These are phyloP conservation scores for Halesus radiatus DNA, from an alignment of 1,140 invertebrate genomes.

Conservation along the genomic window DNA sequence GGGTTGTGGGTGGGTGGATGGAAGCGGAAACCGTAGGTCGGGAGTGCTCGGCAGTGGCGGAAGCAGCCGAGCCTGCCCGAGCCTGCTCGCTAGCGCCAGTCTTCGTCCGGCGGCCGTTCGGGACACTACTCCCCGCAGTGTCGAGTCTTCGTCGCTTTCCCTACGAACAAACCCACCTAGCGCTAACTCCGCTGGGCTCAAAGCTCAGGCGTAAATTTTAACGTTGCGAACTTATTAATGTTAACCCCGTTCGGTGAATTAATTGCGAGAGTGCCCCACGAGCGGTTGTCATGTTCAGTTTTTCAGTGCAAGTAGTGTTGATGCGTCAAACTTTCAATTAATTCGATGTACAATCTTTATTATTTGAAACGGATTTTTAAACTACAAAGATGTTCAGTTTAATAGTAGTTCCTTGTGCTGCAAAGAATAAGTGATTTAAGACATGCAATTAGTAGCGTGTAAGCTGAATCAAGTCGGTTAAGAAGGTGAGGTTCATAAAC, in stretches of 20 bases:
- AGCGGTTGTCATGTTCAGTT: neutral
- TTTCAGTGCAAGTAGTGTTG: neutral
- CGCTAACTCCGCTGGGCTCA: neutral
- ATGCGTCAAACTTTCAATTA: neutral
- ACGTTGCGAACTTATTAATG: conserved; percentile 27
- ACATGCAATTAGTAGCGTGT: neutral
- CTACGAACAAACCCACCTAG: neutral
- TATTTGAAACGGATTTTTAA: too few relatives aligned
- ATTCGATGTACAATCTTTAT: too few relatives aligned
- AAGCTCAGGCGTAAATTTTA: conserved; percentile 1
- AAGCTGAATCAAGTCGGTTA: too few relatives aligned
- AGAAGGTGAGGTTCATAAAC: too few relatives aligned
- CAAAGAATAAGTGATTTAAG: neutral
- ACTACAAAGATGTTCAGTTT: neutral
- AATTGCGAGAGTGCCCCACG: neutral
- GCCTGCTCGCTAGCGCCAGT: conserved; percentile 36
- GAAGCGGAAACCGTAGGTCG: conserved; percentile 10
- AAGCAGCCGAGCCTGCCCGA: conserved; percentile 13
- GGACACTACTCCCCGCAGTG: conserved; percentile 19
- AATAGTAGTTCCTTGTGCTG: conserved; percentile 8
- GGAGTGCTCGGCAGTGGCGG: conserved; percentile 8
- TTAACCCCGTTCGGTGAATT: conserved; percentile 10
- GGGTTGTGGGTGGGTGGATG: neutral
- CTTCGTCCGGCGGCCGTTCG: conserved; percentile 37
- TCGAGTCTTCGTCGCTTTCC: neutral